These are phyloP conservation scores for Lytechinus pictus DNA, from an alignment of 35 echinoderm and acorn worm species.

Conservation along the genomic window DNA sequence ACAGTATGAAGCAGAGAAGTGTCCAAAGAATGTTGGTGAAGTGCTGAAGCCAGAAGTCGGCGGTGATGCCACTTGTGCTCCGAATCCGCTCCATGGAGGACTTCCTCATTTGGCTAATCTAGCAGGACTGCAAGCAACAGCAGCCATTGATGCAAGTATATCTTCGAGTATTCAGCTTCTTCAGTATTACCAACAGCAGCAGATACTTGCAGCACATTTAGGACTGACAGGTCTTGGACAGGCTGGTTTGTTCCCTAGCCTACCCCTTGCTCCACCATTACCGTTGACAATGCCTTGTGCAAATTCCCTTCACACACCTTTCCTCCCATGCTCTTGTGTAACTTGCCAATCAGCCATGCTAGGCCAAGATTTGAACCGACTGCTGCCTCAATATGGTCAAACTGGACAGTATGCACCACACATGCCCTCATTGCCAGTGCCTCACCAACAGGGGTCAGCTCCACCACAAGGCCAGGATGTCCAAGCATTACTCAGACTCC, in stretches of 20 bases:
- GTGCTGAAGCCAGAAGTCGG: not conserved
- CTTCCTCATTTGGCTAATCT: conserved; percentile 18
- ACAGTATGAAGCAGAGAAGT: conserved; percentile 11
- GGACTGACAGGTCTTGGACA: conserved; percentile 35
- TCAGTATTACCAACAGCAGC: conserved; percentile 34
- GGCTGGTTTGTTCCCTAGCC: not conserved
- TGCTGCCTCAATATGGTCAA: conserved; percentile 7
- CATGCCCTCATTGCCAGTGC: conserved; percentile 24
- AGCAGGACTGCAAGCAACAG: conserved; percentile 27
- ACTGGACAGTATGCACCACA: not conserved
- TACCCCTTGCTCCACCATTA: not conserved
- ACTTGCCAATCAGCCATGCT: conserved; percentile 41
- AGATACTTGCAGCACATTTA: not conserved
- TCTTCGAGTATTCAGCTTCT: conserved; percentile 39
- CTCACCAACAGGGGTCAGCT: not conserved
- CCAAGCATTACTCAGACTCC: conserved; percentile 21
- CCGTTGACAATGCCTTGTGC: conserved; percentile 31
- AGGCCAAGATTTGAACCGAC: not conserved
- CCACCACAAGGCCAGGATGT: conserved; percentile 7
- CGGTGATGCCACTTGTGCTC: not conserved
- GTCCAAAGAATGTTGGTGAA: not conserved
- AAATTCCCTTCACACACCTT: conserved; percentile 3
- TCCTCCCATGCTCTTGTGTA: conserved; percentile 30
- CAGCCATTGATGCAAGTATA: conserved; percentile 33
- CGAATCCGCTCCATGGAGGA: not conserved